These are phyloP conservation scores for Polymixis flavicincta DNA, from an alignment of 2,888 invertebrate genomes.

Conservation along the genomic window DNA sequence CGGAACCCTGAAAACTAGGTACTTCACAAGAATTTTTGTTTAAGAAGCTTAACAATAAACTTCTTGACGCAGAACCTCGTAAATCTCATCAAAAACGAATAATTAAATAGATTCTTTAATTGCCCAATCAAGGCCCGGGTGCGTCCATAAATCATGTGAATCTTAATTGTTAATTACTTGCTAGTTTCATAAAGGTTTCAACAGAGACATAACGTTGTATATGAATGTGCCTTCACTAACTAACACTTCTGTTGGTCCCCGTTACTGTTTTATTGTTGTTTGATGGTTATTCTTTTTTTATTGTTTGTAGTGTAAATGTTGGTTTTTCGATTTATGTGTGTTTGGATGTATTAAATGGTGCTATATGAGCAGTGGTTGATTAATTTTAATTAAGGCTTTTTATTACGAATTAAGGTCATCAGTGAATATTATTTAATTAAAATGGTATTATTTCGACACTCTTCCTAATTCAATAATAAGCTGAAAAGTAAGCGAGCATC, in stretches of 20 bases:
- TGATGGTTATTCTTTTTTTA: conserved; percentile 17
- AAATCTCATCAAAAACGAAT: conserved; percentile 18
- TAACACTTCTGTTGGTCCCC: conserved; percentile 8
- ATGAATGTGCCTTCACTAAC: conserved; percentile 53
- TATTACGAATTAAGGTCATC: not conserved
- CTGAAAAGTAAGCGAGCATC: not conserved
- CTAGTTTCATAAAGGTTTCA: conserved; percentile 35
- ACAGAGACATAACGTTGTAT: conserved; percentile 35
- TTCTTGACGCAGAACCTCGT: conserved; percentile 8
- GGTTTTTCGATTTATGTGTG: not conserved
- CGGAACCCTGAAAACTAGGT: too few relatives aligned
- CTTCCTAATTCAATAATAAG: not conserved
- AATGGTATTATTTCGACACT: not conserved
- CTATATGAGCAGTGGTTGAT: not conserved
- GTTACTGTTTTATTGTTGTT: conserved; percentile 12
- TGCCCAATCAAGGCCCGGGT: conserved; percentile 40
- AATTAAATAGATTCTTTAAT: conserved; percentile 43
- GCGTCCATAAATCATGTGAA: conserved; percentile 46
- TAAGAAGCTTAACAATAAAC: not conserved
- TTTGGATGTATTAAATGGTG: not conserved
- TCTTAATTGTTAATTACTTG: conserved; percentile 62
- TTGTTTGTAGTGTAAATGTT: conserved; percentile 8
- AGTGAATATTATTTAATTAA: not conserved
- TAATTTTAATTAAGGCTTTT: not conserved
- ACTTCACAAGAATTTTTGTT: not conserved